A percentile compares a stretch with the other conserved stretches of the same genome.
These are phyloP conservation scores for Ormia ochracea DNA, from an alignment of 2,888 invertebrate genomes.

Conservation along the genomic window DNA sequence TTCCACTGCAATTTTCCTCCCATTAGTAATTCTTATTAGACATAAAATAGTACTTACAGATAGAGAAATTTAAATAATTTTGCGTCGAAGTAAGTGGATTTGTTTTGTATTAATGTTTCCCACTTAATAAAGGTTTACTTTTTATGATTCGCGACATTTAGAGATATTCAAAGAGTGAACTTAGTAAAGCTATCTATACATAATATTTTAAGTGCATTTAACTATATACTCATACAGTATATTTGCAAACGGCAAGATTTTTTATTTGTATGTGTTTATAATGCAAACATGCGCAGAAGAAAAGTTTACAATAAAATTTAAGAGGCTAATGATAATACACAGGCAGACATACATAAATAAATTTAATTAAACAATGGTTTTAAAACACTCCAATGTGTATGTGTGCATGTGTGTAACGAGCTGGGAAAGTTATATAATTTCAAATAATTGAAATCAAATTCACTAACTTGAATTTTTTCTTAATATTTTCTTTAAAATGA, in stretches of 20 bases:
- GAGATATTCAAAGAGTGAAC: constrained; percentile 35
- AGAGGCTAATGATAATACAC: not conserved
- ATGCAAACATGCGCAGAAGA: not conserved
- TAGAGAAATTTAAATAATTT: no score
- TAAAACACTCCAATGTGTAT: not conserved
- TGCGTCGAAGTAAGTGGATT: not conserved
- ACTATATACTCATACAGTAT: no score
- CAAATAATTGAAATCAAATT: not conserved
- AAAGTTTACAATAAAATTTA: not conserved
- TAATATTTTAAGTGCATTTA: not conserved
- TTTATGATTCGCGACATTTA: constrained; percentile 59
- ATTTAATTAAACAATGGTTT: not conserved
- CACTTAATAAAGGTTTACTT: constrained; percentile 55
- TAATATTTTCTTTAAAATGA: constrained; percentile 29
- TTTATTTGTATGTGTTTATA: not conserved
- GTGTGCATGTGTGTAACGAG: no score
- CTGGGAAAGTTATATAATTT: not conserved
- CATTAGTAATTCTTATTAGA: no score
- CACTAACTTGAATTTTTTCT: not conserved
- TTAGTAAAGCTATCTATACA: constrained; percentile 23
- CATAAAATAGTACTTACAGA: no score
- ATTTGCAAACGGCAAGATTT: not conserved
- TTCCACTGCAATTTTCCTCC: no score
- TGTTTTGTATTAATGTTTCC: constrained; percentile 19
- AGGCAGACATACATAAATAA: not conserved